A percentile compares a stretch with the other conserved stretches of the same genome.
These are phyloP conservation scores for Idaea aversata DNA, from an alignment of 2,888 invertebrate genomes.

Conservation along the genomic window DNA sequence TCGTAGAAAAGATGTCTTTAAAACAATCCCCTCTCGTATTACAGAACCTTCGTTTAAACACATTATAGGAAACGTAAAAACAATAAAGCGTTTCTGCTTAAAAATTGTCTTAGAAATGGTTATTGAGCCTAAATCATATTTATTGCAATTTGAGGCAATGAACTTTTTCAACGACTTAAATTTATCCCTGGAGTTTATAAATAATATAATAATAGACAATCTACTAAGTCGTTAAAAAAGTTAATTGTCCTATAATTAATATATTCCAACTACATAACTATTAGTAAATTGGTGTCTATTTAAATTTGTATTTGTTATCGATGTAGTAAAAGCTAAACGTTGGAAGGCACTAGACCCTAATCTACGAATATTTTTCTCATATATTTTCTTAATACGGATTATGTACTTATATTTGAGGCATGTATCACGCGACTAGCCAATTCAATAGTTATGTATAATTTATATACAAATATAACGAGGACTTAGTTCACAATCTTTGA, in stretches of 20 bases:
- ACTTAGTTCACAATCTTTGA: background rate
- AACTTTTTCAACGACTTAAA: background rate
- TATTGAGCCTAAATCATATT: background rate
- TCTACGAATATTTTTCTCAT: conserved; percentile 67
- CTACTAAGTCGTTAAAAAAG: background rate
- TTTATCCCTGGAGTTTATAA: background rate
- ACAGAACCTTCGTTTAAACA: background rate
- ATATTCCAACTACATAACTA: background rate
- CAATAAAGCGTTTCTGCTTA: background rate
- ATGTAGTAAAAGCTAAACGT: conserved; percentile 63
- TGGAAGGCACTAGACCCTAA: conserved; percentile 77
- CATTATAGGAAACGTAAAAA: background rate
- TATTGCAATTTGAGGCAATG: background rate
- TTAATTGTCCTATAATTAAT: background rate
- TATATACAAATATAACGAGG: conserved; percentile 41
- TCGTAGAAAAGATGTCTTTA: too few relatives aligned
- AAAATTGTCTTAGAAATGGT: background rate
- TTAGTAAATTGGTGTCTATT: conserved; percentile 5
- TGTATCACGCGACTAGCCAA: conserved; percentile 66
- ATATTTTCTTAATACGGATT: conserved; percentile 61
- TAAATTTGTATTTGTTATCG: conserved; percentile 27
- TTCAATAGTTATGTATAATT: conserved; percentile 29
- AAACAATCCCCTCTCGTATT: too few relatives aligned
- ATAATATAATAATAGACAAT: background rate
- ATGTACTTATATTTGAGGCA: conserved; percentile 26